Evolutionary conservation across 2,888 invertebrate genomes (phyloP), one percentile per base, ranked within the genome.

Genomic region (Aspidiotus destructor): DNA sequence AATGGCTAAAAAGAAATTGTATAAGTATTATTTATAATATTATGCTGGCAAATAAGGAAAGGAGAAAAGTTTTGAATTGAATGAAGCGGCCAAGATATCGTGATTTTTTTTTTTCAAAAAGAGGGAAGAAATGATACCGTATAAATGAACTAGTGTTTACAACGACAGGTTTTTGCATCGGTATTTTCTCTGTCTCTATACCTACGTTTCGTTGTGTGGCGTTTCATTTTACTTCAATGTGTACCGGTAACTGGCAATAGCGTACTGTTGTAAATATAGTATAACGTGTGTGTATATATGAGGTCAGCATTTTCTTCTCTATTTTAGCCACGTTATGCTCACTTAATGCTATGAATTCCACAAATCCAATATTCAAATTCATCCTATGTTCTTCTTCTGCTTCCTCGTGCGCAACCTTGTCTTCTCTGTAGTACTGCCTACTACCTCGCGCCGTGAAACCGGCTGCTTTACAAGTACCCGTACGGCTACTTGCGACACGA

Each of bases 381-480:
- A 53, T 61, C 61, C 11, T 61, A 13, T 13, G 16, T 58, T 28
- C 11, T 58, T 28, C 40, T 17, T 58, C 58, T 58, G 28, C 58
- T 58, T 58, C 58, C 58, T 58, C 58, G 58, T 58, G 58, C 28
- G 58, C 40, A 58, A 58, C 58, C 58, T 58, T 58, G 58, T 58
- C 58, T 16, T 17, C 8, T 58, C 58, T 10, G 58, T 58, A 40
- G 40, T 41, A 40, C 60, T 58, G 60, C 67, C 60, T 60, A 67
- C 67, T 58, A 55, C 42, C 41, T 55, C 58, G 42, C 65, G 55
- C 53, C 17, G 40, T 40, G 8, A 55, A 67, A 67, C 60, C 57
- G 60, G 60, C 55, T 67, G 67, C 67, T 52, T 60, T 67, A 48
- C 67, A 48, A 60, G 67, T 67, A 60, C 67, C 60, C 42, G 48